These are phyloP conservation scores for Cantharis rustica DNA, from an alignment of 2,888 invertebrate genomes.

Conservation along the genomic window DNA sequence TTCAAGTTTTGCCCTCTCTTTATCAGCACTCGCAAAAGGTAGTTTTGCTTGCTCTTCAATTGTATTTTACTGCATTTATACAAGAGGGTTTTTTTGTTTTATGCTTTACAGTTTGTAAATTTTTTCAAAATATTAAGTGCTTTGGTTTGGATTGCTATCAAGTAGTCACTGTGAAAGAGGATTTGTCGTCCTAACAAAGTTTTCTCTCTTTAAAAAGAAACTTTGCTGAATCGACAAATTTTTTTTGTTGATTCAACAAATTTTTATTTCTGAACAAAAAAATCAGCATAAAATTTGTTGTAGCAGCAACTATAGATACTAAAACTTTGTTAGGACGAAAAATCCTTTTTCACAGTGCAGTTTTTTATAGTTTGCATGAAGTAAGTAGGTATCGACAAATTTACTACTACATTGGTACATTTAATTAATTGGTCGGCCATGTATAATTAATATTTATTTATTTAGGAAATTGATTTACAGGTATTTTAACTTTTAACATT, in stretches of 20 bases:
- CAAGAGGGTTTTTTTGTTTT: background rate
- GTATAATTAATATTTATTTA: background rate
- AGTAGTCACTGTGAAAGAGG: background rate
- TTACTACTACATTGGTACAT: background rate
- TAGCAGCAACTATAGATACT: too few species aligned
- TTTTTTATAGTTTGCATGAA: background rate
- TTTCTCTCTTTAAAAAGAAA: too few species aligned
- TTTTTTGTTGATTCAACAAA: too few species aligned
- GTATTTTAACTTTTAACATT: background rate
- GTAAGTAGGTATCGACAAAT: background rate
- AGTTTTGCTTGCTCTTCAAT: conserved; percentile 41
- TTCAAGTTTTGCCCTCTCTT: conserved; percentile 82
- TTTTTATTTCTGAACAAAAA: too few species aligned
- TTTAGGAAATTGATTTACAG: background rate
- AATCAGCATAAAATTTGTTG: too few species aligned
- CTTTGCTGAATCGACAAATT: too few species aligned
- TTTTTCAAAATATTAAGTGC: background rate
- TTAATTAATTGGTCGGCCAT: background rate
- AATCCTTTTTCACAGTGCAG: too few species aligned
- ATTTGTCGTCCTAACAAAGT: too few species aligned
- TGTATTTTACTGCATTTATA: conserved; percentile 7
- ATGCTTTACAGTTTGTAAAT: background rate
- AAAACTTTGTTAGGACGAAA: too few species aligned
- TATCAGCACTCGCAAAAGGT: conserved; percentile 88
- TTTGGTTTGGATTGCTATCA: background rate